phyloP scores from a whole-genome alignment of 2,113 vertebrate genomes.

The Aldabrachelys gigantea region DNA sequence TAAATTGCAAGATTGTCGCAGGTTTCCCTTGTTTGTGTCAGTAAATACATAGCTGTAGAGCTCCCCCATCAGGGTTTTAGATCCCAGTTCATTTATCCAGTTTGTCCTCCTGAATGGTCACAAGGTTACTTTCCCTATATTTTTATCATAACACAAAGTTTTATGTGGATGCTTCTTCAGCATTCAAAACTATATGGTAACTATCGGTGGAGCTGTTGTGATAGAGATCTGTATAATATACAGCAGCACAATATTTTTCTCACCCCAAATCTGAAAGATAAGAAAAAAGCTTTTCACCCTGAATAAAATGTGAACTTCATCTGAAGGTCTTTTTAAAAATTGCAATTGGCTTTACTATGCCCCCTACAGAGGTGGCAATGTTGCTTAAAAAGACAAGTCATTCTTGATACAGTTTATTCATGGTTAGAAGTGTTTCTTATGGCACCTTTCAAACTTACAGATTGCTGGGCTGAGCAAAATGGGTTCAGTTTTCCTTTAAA shows the following conservation, averaged over 20 bases:
- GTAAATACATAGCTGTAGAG: slow-evolving; percentile 50
- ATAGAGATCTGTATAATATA: neutral
- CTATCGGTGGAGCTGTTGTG: neutral
- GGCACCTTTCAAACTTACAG: neutral
- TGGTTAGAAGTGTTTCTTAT: neutral
- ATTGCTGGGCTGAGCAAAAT: neutral
- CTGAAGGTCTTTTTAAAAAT: neutral
- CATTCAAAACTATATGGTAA: neutral
- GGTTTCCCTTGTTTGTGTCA: neutral
- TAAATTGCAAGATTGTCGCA: neutral
- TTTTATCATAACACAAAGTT: neutral
- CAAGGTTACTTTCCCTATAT: neutral
- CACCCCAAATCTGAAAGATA: neutral
- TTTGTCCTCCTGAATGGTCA: neutral
- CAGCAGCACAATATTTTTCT: neutral
- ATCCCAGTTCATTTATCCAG: neutral
- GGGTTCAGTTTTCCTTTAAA: neutral
- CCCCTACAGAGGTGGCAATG: accelerated
- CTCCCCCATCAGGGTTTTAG: slow-evolving; percentile 65
- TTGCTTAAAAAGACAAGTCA: accelerated
- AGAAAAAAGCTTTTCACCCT: neutral
- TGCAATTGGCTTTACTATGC: neutral
- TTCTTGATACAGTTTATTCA: neutral
- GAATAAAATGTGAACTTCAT: neutral
- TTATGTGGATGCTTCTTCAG: neutral